A percentile compares a stretch with the other conserved stretches of the same genome.
phyloP scores from a whole-genome alignment of 2,113 vertebrate genomes.

The Puma concolor region DNA sequence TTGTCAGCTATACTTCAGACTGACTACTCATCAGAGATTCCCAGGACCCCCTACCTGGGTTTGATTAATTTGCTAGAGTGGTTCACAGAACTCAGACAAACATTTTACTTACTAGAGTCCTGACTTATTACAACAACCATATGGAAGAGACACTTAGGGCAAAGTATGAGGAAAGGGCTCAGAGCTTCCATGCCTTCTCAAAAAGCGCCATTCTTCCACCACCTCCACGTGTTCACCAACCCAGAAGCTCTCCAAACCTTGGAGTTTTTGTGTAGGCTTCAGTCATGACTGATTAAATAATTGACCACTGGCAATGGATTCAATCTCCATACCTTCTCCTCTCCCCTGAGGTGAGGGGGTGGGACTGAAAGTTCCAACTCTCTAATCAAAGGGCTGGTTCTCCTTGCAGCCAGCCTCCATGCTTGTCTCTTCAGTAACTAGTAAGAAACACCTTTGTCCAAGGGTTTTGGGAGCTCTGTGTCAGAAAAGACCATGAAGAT shows the following conservation, averaged over 20 bases:
- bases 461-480: background rate
- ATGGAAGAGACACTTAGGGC: background rate
- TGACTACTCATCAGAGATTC: background rate
- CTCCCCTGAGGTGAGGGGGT: background rate
- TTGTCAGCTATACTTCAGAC: background rate
- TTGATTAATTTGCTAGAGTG: background rate
- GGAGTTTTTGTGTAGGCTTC: background rate
- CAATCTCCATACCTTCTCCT: background rate
- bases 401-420: background rate
- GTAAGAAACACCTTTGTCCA: background rate
- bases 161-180: background rate
- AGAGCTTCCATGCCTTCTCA: background rate
- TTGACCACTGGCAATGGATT: background rate
- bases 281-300: background rate
- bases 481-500: background rate
- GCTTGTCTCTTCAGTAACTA: background rate
- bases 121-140: background rate
- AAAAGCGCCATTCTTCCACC: accelerated
- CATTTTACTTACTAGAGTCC: background rate
- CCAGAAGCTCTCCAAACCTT: background rate
- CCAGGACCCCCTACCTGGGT: background rate
- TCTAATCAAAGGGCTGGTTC: background rate
- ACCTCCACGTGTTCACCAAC: background rate
- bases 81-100: background rate
- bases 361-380: background rate